Evolutionary conservation across 2,113 vertebrate species (phyloP), one percentile per base, ranked within the genome.

Genomic region (Sinosuthora webbiana): DNA sequence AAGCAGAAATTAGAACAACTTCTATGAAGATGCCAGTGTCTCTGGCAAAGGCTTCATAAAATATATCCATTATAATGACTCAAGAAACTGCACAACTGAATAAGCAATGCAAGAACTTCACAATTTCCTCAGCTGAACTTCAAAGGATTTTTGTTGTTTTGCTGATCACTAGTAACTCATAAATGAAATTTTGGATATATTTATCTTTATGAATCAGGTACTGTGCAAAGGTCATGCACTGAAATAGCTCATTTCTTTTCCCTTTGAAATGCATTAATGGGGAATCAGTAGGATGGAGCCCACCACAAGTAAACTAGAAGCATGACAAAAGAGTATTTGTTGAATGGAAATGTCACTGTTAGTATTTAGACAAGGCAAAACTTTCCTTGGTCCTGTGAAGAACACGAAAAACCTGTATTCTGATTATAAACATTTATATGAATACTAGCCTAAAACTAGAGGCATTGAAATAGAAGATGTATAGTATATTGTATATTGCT

Each of bases 401-500:
- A 93, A 90, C 35, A 33, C 87, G 78, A 97, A 96, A 96, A 97
- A 95, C 10, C 24, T 95, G 65, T 63, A 92, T 65, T 92, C 83
- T 41, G 4, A 47, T 89, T 95, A 97, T 88, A 96, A 97, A 96
- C 73, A 95, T 55, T 78, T 90, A 95, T 94, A 74, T 87, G 76
- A 91, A 86, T 90, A 91, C 35, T 62, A 89, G 35, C 21, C 41
- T 95, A 94, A 91, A 92, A 93, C 83, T 57, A 94, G 82, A 98
- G 90, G 70, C 80, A 74, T 90, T 76, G 71, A 91, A 90, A 78
- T 88, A 96, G 80, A 89, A 93, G 95, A 94, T 93, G 82, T 74
- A 45, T 41, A 96, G 47, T 91, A 93, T 59, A 96, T 23, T 86
- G 55, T 91, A 95, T 98, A 97, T 97, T 98, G 97, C 97, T 98